These are phyloP conservation scores for Chrosomus eos DNA, from an alignment of 2,797 vertebrate genomes.

Conservation along the genomic window DNA sequence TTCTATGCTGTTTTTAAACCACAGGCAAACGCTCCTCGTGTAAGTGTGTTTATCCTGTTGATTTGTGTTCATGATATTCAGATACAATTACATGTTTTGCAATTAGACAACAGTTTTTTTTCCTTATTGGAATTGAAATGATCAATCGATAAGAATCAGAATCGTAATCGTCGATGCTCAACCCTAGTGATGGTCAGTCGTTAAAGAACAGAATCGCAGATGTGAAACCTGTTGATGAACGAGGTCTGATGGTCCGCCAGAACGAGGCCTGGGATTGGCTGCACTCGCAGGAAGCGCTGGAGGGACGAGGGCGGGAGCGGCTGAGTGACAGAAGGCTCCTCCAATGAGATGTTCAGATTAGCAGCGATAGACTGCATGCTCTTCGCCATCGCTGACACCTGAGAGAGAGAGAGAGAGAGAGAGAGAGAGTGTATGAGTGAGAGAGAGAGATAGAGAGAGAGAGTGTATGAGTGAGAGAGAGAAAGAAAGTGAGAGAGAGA, in stretches of 20 bases:
- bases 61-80: too few relatives aligned
- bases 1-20: too few relatives aligned
- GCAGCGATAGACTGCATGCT: constrained; percentile 59
- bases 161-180: too few relatives aligned
- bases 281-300: constrained; percentile 89
- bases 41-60: too few relatives aligned
- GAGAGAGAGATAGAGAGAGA: too few relatives aligned
- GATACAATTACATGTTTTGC: too few relatives aligned
- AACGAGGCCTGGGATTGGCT: constrained; percentile 85
- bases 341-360: constrained; percentile 64
- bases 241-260: constrained; percentile 81
- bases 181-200: too few relatives aligned
- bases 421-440: too few relatives aligned
- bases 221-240: constrained; percentile 83
- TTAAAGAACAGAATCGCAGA: not conserved
- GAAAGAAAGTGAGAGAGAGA: not conserved
- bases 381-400: constrained; percentile 77
- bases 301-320: constrained; percentile 91
- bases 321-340: constrained; percentile 70
- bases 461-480: not conserved
- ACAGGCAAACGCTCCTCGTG: too few relatives aligned
- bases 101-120: too few relatives aligned
- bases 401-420: constrained; percentile 21
- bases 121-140: too few relatives aligned
- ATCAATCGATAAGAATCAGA: too few relatives aligned